Percentiles rank a stretch among this genome's conserved stretches.
These are phyloP conservation scores for Catocala sponsa DNA, from an alignment of 2,888 invertebrate species.

Conservation along the genomic window DNA sequence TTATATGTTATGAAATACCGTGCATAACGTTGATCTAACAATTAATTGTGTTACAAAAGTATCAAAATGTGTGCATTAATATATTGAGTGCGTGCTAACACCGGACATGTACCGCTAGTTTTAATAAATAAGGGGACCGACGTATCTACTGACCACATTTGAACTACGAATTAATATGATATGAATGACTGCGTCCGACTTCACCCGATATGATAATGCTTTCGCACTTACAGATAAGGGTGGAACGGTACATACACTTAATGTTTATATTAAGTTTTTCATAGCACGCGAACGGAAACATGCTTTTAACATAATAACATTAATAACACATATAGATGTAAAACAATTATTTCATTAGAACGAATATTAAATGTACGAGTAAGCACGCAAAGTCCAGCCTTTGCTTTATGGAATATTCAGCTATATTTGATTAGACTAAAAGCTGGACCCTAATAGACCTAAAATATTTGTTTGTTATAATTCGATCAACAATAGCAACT, in stretches of 20 bases:
- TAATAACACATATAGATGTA: no score
- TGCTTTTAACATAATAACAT: no score
- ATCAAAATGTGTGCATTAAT: conserved; percentile 12
- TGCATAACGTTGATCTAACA: not conserved
- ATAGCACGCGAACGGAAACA: no score
- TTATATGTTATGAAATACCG: not conserved
- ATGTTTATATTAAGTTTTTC: not conserved
- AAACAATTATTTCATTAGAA: no score
- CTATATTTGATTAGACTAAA: no score
- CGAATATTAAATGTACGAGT: no score
- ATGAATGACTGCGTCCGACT: conserved; percentile 30
- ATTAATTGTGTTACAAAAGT: not conserved
- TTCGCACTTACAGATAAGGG: conserved; percentile 33
- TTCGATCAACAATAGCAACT: no score
- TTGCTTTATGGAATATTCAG: no score
- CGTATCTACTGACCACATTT: conserved; percentile 24
- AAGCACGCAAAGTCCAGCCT: no score
- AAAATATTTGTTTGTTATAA: no score
- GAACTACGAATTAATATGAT: conserved; percentile 25
- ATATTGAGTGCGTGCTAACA: conserved; percentile 29
- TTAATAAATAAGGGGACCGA: conserved; percentile 28
- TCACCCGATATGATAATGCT: conserved; percentile 31
- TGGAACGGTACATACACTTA: not conserved
- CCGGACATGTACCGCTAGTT: conserved; percentile 48
- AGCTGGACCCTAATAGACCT: no score